phyloP scores from a whole-genome alignment of 2,113 vertebrate species.

The Tachysurus fulvidraco region DNA sequence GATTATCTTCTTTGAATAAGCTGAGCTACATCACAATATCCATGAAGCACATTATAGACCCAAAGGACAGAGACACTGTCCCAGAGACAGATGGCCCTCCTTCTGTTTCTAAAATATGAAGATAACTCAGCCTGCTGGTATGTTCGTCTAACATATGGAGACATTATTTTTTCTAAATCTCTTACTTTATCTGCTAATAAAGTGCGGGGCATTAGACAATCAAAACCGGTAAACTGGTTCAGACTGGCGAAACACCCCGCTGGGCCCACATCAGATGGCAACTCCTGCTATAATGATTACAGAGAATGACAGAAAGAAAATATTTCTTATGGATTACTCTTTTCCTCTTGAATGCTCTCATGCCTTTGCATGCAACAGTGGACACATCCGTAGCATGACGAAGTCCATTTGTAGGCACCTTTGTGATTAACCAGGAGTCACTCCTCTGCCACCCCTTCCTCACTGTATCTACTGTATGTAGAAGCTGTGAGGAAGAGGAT shows the following conservation, averaged over 20 bases:
- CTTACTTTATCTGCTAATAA: slow-evolving; percentile 15
- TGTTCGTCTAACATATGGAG: slow-evolving; percentile 32
- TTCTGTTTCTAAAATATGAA: slow-evolving; percentile 32
- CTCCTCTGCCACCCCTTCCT: background rate
- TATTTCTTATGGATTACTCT: background rate
- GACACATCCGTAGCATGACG: background rate
- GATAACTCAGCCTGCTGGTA: slow-evolving; percentile 19
- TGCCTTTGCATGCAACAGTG: background rate
- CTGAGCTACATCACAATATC: slow-evolving; percentile 16
- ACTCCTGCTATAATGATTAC: background rate
- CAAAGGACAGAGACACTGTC: slow-evolving; percentile 1
- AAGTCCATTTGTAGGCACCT: slow-evolving; percentile 19
- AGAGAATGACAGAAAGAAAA: background rate
- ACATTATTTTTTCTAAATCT: background rate
- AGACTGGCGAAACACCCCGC: no score
- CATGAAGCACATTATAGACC: slow-evolving; percentile 23
- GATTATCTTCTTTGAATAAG: slow-evolving; percentile 7
- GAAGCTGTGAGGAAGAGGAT: slow-evolving; percentile 12
- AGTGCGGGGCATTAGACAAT: background rate
- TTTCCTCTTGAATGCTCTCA: background rate
- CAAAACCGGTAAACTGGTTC: background rate
- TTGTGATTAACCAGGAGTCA: slow-evolving; percentile 41
- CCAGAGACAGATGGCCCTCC: slow-evolving; percentile 37
- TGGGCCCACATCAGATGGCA: background rate
- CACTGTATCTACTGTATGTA: background rate